Percentiles rank a stretch among this genome's conserved stretches.
phyloP scores from a whole-genome alignment of 2,113 vertebrate genomes.

The Xiphophorus maculatus region DNA sequence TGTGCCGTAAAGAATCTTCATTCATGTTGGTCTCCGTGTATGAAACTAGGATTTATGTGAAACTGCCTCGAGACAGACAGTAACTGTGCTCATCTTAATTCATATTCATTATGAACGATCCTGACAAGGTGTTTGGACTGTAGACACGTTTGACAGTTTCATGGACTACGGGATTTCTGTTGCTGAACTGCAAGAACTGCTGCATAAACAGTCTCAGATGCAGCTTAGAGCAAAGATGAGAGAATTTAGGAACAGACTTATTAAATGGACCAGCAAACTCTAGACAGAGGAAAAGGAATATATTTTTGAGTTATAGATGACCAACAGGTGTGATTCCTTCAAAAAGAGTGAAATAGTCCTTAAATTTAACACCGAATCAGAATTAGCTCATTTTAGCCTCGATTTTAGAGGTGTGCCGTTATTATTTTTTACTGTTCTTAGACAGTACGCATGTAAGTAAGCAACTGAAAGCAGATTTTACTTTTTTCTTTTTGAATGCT shows the following conservation, averaged over 20 bases:
- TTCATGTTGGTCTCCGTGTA: background rate
- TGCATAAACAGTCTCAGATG: background rate
- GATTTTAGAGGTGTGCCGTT: no score
- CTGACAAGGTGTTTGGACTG: constrained; percentile 5
- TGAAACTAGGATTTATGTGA: background rate
- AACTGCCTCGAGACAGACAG: background rate
- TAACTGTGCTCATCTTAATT: background rate
- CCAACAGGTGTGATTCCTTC: no score
- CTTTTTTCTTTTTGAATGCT: background rate
- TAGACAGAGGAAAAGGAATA: background rate
- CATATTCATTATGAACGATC: constrained; percentile 5
- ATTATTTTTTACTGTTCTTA: no score
- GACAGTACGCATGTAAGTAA: background rate
- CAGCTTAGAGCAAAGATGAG: background rate
- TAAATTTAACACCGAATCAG: background rate
- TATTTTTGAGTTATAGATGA: no score
- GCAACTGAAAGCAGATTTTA: background rate
- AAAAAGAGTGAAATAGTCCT: background rate
- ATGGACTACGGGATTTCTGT: constrained; percentile 9
- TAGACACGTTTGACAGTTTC: constrained; percentile 6
- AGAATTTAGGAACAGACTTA: background rate
- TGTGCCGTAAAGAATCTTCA: constrained; percentile 7
- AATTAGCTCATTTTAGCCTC: background rate
- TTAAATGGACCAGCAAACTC: background rate
- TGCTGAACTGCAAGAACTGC: background rate